phyloP scores from a whole-genome alignment of 2,888 invertebrate genomes.

The Frankliniella intonsa region DNA sequence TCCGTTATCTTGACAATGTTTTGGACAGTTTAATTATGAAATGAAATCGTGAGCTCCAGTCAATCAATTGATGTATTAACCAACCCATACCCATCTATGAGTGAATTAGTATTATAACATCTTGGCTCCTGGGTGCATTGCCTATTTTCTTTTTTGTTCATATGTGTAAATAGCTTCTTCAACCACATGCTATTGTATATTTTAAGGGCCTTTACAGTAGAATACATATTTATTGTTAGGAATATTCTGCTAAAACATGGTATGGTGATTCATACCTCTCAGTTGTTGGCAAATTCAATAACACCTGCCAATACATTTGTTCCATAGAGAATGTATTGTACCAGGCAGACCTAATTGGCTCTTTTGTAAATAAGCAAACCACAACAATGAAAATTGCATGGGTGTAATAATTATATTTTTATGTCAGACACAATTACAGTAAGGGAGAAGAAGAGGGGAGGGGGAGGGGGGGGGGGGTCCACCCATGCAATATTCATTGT shows the following conservation, averaged over 20 bases:
- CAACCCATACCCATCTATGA: background rate
- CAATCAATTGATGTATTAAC: conserved; percentile 9
- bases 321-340: background rate
- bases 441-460: background rate
- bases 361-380: background rate
- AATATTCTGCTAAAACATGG: conserved; percentile 12
- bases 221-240: background rate
- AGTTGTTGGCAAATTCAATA: conserved; percentile 1
- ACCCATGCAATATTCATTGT: background rate
- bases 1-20: background rate
- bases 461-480: background rate
- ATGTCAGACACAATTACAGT: background rate
- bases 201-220: background rate
- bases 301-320: background rate
- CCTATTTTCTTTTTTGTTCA: background rate
- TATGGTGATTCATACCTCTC: conserved; percentile 16
- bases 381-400: background rate
- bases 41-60: background rate
- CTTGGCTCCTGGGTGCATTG: background rate
- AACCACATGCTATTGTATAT: background rate
- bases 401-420: background rate
- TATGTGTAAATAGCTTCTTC: background rate
- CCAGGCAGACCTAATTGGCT: background rate
- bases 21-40: background rate
- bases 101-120: background rate